Percentiles rank a stretch among this genome's conserved stretches.
phyloP scores from a whole-genome alignment of 2,113 vertebrate genomes.

The Channa argus region DNA sequence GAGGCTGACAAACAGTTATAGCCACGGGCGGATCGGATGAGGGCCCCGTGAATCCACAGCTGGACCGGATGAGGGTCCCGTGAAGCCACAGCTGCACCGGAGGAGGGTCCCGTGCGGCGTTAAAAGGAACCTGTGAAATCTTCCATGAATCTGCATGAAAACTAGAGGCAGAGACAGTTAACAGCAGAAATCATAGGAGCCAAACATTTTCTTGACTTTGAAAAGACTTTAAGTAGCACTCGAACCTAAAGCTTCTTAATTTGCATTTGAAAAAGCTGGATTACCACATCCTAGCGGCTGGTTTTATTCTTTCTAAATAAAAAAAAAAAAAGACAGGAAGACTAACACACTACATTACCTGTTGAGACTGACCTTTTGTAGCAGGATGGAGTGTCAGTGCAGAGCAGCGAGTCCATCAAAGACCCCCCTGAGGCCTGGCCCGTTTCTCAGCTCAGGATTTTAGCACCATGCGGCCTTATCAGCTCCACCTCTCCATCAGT shows the following conservation, averaged over 20 bases:
- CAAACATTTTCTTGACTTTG: too few relatives aligned
- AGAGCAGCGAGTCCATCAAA: conserved; percentile 23
- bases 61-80: conserved; percentile 38
- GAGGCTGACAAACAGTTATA: conserved; percentile 64
- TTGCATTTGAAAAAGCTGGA: conserved; percentile 39
- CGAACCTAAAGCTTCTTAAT: conserved; percentile 2
- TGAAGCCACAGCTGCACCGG: conserved; percentile 8
- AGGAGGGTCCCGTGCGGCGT: not conserved
- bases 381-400: conserved; percentile 26
- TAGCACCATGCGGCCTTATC: conserved; percentile 45
- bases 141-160: conserved; percentile 33
- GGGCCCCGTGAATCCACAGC: conserved; percentile 5
- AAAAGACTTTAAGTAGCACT: too few relatives aligned
- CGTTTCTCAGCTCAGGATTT: conserved; percentile 47
- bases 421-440: conserved; percentile 7
- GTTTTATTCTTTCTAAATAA: conserved; percentile 9
- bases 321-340: not conserved
- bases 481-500: conserved; percentile 62
- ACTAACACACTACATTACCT: conserved; percentile 8
- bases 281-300: not conserved
- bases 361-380: conserved; percentile 29
- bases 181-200: not conserved
- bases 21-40: conserved; percentile 47
- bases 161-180: conserved; percentile 4
- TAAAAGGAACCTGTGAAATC: conserved; percentile 45